Conservation (phyloP, 2,797 vertebrate species). For the Heliangelus exortis region DNA sequence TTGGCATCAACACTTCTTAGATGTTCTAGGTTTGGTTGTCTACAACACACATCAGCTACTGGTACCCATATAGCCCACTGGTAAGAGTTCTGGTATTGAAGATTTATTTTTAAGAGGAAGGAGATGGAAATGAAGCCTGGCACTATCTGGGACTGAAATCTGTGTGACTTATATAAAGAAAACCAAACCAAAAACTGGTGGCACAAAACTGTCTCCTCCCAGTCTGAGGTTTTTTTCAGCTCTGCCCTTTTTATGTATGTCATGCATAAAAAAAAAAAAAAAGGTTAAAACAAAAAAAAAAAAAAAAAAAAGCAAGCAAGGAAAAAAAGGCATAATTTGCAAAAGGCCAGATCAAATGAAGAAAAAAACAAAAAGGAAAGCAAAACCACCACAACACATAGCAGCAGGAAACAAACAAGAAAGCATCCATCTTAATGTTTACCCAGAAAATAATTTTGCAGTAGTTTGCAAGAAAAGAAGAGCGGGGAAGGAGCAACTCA, state of each 20-base stretch:
- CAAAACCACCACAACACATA: conserved; percentile 12
- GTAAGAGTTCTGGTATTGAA: not conserved
- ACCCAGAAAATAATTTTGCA: not conserved
- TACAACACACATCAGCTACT: not conserved
- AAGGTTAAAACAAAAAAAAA: conserved; percentile 81
- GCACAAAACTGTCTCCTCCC: conserved; percentile 70
- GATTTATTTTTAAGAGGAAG: not conserved
- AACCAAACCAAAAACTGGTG: conserved; percentile 31
- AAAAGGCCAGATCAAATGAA: conserved; percentile 41
- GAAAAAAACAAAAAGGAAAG: not conserved
- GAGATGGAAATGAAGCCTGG: not conserved
- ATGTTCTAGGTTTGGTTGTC: not conserved
- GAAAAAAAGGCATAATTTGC: conserved; percentile 76
- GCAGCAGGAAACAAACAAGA: conserved; percentile 33
- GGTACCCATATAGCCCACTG: not conserved
- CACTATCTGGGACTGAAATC: not conserved
- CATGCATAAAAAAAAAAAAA: conserved; percentile 82
- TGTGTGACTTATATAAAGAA: not conserved
- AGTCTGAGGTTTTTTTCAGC: conserved; percentile 63
- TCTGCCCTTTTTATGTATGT: conserved; percentile 79
- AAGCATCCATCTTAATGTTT: not conserved
- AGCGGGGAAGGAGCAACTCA: not conserved
- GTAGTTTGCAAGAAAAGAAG: not conserved
- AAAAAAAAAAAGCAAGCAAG: conserved; percentile 75
- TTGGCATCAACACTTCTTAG: not conserved